Evolutionary conservation across 2,113 vertebrate genomes (phyloP).

Genomic region (Numida meleagris): DNA sequence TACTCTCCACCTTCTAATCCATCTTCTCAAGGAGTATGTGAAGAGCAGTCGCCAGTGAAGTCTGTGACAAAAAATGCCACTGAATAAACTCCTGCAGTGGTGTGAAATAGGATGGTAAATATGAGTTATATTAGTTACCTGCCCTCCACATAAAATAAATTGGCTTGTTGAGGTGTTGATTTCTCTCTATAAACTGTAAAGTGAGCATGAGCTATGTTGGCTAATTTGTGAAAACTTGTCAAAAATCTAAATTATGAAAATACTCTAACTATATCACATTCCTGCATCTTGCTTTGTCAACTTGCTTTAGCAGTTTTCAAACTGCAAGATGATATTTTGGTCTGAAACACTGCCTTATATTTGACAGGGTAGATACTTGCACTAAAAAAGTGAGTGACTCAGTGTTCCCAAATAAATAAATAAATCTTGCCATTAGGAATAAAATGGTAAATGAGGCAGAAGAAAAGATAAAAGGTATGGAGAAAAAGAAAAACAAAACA

Average conservation of each 20-base stretch:
- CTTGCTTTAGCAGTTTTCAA: background rate
- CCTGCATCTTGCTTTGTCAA: background rate
- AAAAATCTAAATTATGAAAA: background rate
- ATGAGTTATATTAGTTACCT: background rate
- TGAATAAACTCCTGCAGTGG: background rate
- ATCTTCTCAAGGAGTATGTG: no score
- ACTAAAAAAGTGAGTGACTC: background rate
- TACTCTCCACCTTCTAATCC: no score
- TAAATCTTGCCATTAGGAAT: background rate
- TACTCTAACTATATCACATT: background rate
- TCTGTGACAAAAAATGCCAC: no score
- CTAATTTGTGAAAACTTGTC: background rate
- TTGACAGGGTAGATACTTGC: background rate
- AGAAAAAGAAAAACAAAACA: background rate
- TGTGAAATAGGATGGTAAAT: background rate
- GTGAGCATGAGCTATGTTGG: accelerated
- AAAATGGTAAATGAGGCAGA: background rate
- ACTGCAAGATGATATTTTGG: background rate
- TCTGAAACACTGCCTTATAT: background rate
- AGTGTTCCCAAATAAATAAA: background rate
- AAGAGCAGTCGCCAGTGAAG: no score
- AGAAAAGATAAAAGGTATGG: background rate
- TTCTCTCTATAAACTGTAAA: background rate
- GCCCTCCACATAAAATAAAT: background rate
- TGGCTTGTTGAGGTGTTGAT: background rate